These are phyloP conservation scores for Parapsyche elsis DNA, from an alignment of 1,140 invertebrate species.

Conservation along the genomic window DNA sequence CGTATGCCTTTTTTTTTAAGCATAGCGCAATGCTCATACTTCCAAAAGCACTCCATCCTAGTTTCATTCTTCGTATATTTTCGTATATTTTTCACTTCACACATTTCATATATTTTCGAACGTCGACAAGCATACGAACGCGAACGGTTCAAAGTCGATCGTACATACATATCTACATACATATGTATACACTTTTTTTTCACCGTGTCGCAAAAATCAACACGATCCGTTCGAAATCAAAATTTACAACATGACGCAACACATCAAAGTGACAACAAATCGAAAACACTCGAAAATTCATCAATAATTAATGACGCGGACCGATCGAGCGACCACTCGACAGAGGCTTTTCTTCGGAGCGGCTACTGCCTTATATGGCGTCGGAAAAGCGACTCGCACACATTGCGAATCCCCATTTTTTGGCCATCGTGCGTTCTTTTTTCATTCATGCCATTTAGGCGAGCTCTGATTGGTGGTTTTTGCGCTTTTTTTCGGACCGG, in stretches of 20 bases:
- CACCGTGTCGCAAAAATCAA: too few species aligned
- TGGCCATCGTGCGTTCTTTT: neutral
- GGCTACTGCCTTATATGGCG: slow-evolving; percentile 38
- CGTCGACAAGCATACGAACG: too few species aligned
- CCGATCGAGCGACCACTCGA: neutral
- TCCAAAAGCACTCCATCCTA: too few species aligned
- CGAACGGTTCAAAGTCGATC: too few species aligned
- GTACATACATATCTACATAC: too few species aligned
- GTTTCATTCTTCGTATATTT: too few species aligned
- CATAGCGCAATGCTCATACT: too few species aligned
- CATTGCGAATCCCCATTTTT: slow-evolving; percentile 6
- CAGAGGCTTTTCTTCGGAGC: slow-evolving; percentile 17
- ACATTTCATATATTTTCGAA: too few species aligned
- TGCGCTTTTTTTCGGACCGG: slow-evolving; percentile 9
- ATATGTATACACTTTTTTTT: too few species aligned
- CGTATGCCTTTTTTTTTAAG: too few species aligned
- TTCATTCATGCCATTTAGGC: neutral
- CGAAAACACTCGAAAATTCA: neutral
- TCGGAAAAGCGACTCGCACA: slow-evolving; percentile 9
- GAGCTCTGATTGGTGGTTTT: neutral
- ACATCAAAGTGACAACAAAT: neutral
- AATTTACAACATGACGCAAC: neutral
- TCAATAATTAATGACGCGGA: neutral
- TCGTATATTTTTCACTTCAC: too few species aligned
- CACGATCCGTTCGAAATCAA: too few species aligned